Percentiles rank a stretch among this genome's conserved stretches.
Evolutionary conservation across 1,140 invertebrate genomes (phyloP).

Genomic region (Trigoniulus corallinus): DNA sequence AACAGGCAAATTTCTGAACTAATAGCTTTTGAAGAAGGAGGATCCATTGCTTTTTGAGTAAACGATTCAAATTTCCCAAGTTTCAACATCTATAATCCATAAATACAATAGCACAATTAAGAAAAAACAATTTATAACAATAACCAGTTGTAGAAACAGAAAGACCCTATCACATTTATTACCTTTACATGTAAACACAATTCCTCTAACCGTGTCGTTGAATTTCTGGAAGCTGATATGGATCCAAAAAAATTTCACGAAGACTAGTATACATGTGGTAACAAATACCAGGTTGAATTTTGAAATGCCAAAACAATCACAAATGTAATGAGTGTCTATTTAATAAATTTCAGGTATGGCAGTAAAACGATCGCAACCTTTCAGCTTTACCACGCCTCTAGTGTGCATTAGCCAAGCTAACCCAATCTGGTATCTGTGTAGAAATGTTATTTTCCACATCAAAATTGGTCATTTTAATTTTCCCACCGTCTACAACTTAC

Average conservation of each 20-base stretch:
- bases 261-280: conserved; percentile 52
- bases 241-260: conserved; percentile 36
- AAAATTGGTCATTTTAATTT: conserved; percentile 58
- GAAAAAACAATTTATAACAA: not conserved
- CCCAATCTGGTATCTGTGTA: conserved; percentile 54
- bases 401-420: conserved; percentile 56
- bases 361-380: conserved; percentile 32
- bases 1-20: conserved; percentile 35
- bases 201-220: conserved; percentile 52
- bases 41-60: conserved; percentile 50
- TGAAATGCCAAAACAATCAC: conserved; percentile 15
- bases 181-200: conserved; percentile 56
- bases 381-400: conserved; percentile 60
- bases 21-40: conserved; percentile 44
- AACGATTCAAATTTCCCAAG: conserved; percentile 48
- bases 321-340: not conserved
- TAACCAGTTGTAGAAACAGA: too few species aligned
- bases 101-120: not conserved
- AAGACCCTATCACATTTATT: too few species aligned
- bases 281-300: conserved; percentile 59
- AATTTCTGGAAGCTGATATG: conserved; percentile 58
- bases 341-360: conserved; percentile 8
- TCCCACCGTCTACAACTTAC: conserved; percentile 67
- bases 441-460: conserved; percentile 50
- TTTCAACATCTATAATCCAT: conserved; percentile 37